phyloP scores from a whole-genome alignment of 1,140 invertebrate genomes.

The Portunus trituberculatus region DNA sequence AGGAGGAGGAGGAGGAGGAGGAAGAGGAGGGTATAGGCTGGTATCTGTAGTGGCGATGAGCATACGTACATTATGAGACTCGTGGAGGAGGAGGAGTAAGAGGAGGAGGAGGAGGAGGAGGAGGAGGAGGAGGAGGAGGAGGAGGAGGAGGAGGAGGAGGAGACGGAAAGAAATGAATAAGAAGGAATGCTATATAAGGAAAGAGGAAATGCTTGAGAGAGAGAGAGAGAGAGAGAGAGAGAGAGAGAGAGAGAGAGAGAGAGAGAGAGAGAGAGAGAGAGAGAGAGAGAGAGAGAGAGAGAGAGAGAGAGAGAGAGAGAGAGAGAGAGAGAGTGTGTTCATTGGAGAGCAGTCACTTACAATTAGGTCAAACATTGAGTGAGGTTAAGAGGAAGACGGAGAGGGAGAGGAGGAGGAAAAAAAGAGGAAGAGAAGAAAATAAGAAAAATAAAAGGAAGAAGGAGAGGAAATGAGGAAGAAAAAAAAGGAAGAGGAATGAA shows the following conservation, averaged over 20 bases:
- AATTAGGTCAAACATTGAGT: background rate
- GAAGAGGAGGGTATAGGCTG: background rate
- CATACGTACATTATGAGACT: too few species aligned
- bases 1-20: background rate
- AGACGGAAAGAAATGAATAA: too few species aligned
- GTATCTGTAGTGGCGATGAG: too few species aligned
- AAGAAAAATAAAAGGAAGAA: background rate
- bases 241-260: background rate
- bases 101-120: too few species aligned
- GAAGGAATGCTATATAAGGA: too few species aligned
- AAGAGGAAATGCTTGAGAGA: too few species aligned
- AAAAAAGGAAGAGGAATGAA: background rate
- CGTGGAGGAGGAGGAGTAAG: too few species aligned
- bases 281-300: background rate
- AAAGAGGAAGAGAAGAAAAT: background rate
- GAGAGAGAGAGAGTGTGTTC: constrained; percentile 22
- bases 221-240: too few species aligned
- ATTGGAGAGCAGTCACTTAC: background rate
- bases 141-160: too few species aligned
- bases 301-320: constrained; percentile 20
- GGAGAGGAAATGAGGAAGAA: background rate
- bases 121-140: too few species aligned
- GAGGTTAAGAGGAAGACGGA: background rate
- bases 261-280: background rate
- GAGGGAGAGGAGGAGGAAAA: background rate